Evolutionary conservation across 2,797 vertebrate genomes (phyloP).

Genomic region (Petrocephalus sullivani): DNA sequence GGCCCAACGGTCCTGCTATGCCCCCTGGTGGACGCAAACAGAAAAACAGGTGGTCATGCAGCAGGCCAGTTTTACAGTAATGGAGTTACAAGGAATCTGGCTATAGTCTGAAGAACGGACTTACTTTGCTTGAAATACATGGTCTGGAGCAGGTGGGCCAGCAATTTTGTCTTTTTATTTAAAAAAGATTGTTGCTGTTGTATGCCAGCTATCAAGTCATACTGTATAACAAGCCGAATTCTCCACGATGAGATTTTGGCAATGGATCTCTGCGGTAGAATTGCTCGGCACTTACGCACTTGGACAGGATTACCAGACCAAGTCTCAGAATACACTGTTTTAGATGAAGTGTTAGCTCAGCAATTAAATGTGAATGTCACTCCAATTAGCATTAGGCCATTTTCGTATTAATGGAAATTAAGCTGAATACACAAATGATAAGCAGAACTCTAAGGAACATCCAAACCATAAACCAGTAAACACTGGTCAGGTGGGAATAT

Average conservation of each 20-base stretch:
- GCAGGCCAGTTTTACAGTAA: not conserved
- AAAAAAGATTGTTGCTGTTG: not conserved
- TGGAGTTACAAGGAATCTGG: not conserved
- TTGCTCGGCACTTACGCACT: not conserved
- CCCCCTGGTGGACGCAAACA: slow-evolving; percentile 39
- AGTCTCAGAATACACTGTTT: not conserved
- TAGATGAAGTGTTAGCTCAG: not conserved
- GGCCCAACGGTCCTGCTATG: slow-evolving; percentile 29
- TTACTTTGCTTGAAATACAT: not conserved
- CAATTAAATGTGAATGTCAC: not conserved
- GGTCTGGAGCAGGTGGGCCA: too few relatives aligned
- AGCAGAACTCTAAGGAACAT: not conserved
- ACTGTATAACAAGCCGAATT: not conserved
- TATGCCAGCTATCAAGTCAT: not conserved
- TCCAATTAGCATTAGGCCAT: not conserved
- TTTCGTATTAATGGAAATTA: not conserved
- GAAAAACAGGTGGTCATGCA: slow-evolving; percentile 17
- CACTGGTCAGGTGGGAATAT: not conserved
- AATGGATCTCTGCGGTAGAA: not conserved
- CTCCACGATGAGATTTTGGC: not conserved
- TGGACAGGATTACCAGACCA: too few relatives aligned
- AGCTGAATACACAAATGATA: not conserved
- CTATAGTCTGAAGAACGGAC: not conserved
- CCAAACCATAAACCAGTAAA: not conserved
- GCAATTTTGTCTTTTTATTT: too few relatives aligned